These are phyloP conservation scores for Drosophila neocordata DNA, from an alignment of 1,140 invertebrate species.

Conservation along the genomic window DNA sequence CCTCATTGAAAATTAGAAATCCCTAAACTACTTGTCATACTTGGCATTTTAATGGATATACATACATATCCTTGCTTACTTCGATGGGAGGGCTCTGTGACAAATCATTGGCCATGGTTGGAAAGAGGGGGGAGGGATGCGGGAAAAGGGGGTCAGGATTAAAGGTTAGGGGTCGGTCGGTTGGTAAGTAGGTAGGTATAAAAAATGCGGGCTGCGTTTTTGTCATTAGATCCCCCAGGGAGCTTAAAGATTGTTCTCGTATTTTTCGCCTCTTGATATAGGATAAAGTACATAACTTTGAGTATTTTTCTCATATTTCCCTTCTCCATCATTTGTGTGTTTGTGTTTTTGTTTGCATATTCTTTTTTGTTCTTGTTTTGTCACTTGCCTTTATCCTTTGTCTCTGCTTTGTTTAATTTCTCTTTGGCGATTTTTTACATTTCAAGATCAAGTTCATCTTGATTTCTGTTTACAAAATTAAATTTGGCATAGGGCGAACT, in stretches of 20 bases:
- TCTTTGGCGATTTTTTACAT: neutral
- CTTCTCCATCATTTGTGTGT: neutral
- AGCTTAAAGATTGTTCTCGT: conserved; percentile 41
- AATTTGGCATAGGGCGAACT: conserved; percentile 20
- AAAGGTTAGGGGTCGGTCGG: too few relatives aligned
- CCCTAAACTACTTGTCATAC: neutral
- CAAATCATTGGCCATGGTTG: too few relatives aligned
- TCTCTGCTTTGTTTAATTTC: neutral
- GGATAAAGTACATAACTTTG: conserved; percentile 14
- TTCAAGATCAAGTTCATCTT: conserved; percentile 1
- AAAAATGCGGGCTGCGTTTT: conserved; percentile 45
- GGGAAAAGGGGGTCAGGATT: too few relatives aligned
- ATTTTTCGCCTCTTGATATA: conserved; percentile 47
- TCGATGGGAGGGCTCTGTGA: too few relatives aligned
- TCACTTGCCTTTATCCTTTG: neutral
- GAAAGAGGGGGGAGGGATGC: too few relatives aligned
- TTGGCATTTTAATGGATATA: conserved; percentile 3
- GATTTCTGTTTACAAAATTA: conserved; percentile 4
- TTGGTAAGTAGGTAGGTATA: conserved; percentile 17
- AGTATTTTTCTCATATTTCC: neutral
- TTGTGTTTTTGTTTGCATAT: neutral
- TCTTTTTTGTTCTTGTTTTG: neutral
- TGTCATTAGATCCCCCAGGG: conserved; percentile 38
- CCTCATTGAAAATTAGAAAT: neutral
- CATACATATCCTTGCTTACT: neutral